Conservation (phyloP, 2,113 vertebrate species). For the Phoenicopterus ruber region DNA sequence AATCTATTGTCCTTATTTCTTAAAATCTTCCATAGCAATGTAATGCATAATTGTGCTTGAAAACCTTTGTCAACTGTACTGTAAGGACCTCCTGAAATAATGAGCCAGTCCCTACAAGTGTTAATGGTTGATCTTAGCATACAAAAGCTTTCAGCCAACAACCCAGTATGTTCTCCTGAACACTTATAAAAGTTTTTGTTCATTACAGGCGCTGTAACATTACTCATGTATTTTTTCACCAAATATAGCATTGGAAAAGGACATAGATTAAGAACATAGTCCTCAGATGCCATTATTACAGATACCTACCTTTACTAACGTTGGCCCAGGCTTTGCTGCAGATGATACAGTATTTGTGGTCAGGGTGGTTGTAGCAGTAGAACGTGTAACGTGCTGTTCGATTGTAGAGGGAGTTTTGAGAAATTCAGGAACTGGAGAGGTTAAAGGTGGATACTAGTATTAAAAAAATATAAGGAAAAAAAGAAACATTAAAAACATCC, state of each 20-base stretch:
- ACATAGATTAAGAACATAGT: background rate
- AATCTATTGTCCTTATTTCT: background rate
- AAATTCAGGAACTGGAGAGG: constrained; percentile 81
- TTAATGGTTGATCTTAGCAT: background rate
- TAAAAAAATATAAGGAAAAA: constrained; percentile 62
- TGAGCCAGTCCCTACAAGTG: background rate
- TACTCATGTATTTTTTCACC: background rate
- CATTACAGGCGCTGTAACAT: background rate
- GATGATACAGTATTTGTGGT: constrained; percentile 66
- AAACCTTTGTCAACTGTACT: background rate
- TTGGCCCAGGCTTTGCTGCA: constrained; percentile 82
- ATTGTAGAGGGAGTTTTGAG: constrained; percentile 77
- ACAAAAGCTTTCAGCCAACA: background rate
- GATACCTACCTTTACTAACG: constrained; percentile 88
- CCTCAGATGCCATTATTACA: background rate
- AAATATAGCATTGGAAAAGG: background rate
- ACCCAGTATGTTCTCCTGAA: background rate
- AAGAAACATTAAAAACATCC: constrained; percentile 54
- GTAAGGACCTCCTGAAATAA: background rate
- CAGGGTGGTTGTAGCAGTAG: constrained; percentile 57
- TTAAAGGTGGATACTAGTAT: constrained; percentile 78
- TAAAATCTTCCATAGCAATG: background rate
- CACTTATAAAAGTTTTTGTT: background rate
- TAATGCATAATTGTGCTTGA: background rate
- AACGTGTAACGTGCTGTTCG: constrained; percentile 62